Conservation (phyloP, 1,140 invertebrate species). For the Brachionus asplanchnoidis region DNA sequence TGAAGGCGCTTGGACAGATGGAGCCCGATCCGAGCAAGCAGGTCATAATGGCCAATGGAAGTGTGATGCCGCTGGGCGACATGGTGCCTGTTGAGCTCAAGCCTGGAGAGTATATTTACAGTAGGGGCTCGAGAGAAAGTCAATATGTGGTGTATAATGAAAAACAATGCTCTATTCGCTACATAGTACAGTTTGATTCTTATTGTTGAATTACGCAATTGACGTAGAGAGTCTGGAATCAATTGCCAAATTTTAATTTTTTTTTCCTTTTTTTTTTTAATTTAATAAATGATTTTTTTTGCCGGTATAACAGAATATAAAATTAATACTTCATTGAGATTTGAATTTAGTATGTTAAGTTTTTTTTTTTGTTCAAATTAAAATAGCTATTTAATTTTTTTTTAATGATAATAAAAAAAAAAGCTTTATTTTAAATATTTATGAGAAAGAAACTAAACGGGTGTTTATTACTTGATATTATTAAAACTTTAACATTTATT, state of each 20-base stretch:
- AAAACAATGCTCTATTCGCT: slow-evolving; percentile 54
- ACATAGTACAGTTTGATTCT: slow-evolving; percentile 51
- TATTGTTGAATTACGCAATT: slow-evolving; percentile 28
- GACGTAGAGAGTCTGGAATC: not conserved
- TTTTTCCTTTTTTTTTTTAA: not conserved
- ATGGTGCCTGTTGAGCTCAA: slow-evolving; percentile 43
- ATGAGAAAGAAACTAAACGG: not conserved
- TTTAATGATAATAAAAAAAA: not conserved
- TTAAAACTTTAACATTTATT: not conserved
- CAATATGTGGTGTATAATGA: slow-evolving; percentile 58
- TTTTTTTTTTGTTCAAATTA: not conserved
- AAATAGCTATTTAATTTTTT: not conserved
- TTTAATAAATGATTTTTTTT: not conserved
- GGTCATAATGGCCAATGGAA: slow-evolving; percentile 48
- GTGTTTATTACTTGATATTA: not conserved
- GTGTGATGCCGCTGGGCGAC: slow-evolving; percentile 50
- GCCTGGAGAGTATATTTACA: slow-evolving; percentile 41
- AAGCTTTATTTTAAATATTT: not conserved
- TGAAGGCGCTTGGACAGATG: slow-evolving; percentile 47
- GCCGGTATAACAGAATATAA: not conserved
- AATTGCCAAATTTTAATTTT: not conserved
- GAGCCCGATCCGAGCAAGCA: slow-evolving; percentile 48
- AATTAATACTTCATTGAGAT: not conserved
- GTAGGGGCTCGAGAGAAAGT: slow-evolving; percentile 49
- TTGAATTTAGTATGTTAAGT: not conserved